Evolutionary conservation across 2,113 vertebrate species (phyloP).

Genomic region (Plecotus auritus): DNA sequence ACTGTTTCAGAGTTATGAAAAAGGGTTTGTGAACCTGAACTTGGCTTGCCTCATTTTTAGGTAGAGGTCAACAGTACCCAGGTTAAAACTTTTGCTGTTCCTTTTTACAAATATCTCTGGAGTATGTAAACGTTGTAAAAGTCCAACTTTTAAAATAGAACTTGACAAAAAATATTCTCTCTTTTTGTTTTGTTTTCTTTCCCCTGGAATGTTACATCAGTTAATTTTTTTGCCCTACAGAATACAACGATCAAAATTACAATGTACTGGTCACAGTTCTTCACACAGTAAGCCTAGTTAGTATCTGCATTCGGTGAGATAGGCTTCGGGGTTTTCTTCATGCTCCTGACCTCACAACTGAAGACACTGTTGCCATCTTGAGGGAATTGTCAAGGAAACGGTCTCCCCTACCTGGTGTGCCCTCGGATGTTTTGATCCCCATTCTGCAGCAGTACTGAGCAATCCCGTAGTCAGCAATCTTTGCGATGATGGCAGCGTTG

Average conservation of each 20-base stretch:
- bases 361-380: neutral
- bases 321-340: neutral
- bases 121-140: neutral
- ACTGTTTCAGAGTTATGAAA: neutral
- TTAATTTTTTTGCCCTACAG: neutral
- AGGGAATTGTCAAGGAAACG: neutral
- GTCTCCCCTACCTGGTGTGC: constrained; percentile 89
- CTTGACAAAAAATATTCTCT: neutral
- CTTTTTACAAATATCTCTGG: neutral
- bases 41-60: neutral
- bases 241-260: neutral
- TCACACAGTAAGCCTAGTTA: neutral
- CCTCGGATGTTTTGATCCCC: constrained; percentile 96
- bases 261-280: neutral
- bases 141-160: neutral
- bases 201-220: neutral
- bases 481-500: constrained; percentile 92
- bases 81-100: neutral
- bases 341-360: neutral
- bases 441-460: constrained; percentile 97
- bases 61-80: neutral
- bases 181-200: neutral
- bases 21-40: neutral
- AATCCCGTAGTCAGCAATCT: constrained; percentile 98
- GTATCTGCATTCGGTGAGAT: neutral